These are phyloP conservation scores for Oscheius onirici DNA, from an alignment of 2,888 invertebrate species.

Conservation along the genomic window DNA sequence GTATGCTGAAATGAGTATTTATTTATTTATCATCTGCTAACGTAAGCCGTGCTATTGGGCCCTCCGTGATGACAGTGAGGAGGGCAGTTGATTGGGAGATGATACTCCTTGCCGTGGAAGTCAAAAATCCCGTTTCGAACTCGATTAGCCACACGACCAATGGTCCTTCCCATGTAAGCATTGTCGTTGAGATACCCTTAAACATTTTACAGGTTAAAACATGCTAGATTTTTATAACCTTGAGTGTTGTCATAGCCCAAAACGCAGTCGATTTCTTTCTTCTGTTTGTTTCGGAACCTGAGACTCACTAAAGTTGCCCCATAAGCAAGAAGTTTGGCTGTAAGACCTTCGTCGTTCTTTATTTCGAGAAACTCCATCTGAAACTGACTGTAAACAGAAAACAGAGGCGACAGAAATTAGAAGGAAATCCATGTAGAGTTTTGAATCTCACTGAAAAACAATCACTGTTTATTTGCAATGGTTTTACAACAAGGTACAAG, in stretches of 20 bases:
- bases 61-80: conserved; percentile 55
- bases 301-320: conserved; percentile 37
- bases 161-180: conserved; percentile 53
- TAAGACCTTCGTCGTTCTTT: conserved; percentile 46
- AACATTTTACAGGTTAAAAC: background rate
- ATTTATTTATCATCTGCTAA: conserved; percentile 27
- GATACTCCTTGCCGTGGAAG: conserved; percentile 45
- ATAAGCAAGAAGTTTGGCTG: conserved; percentile 31
- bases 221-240: conserved; percentile 26
- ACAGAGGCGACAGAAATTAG: too few species aligned
- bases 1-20: conserved; percentile 39
- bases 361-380: conserved; percentile 48
- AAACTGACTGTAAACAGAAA: background rate
- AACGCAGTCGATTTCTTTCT: conserved; percentile 30
- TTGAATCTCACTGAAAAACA: background rate
- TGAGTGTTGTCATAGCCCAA: conserved; percentile 39
- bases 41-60: conserved; percentile 42
- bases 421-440: background rate
- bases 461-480: background rate
- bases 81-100: conserved; percentile 41
- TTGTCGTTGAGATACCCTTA: conserved; percentile 49
- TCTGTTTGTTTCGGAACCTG: conserved; percentile 31
- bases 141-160: conserved; percentile 59
- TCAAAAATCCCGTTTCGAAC: conserved; percentile 45
- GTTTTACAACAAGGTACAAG: background rate